Conservation (phyloP, 1,140 invertebrate species). For the Pararge aegeria region DNA sequence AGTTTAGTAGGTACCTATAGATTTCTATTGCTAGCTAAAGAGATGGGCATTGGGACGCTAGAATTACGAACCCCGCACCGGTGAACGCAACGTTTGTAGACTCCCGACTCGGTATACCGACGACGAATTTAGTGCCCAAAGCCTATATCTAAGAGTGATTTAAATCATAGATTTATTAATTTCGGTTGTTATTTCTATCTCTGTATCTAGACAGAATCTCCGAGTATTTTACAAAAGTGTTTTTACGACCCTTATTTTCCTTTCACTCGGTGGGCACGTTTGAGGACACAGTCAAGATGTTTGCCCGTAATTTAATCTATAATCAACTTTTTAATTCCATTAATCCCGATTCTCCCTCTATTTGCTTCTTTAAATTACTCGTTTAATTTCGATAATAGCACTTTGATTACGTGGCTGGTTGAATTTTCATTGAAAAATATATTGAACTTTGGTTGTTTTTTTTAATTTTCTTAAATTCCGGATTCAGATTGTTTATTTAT, state of each 20-base stretch:
- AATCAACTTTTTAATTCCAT: conserved; percentile 59
- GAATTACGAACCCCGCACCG: no score
- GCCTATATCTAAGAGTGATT: no score
- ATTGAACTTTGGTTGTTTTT: neutral
- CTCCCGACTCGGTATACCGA: no score
- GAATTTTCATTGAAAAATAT: neutral
- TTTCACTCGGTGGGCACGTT: conserved; percentile 38
- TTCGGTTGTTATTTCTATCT: no score
- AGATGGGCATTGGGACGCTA: no score
- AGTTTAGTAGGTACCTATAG: no score
- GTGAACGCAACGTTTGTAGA: no score
- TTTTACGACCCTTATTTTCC: conserved; percentile 9
- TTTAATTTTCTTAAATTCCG: neutral
- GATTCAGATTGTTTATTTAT: no score
- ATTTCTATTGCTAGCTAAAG: no score
- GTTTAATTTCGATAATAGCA: conserved; percentile 26
- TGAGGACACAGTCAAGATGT: conserved; percentile 38
- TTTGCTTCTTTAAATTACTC: conserved; percentile 31
- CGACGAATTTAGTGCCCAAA: no score
- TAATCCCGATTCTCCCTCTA: conserved; percentile 34
- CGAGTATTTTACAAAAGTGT: neutral
- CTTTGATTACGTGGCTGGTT: neutral
- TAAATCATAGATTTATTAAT: no score
- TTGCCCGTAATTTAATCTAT: conserved; percentile 44
- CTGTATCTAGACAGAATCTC: neutral